These are phyloP conservation scores for Temnothorax longispinosus DNA, from an alignment of 1,140 invertebrate species.

Conservation along the genomic window DNA sequence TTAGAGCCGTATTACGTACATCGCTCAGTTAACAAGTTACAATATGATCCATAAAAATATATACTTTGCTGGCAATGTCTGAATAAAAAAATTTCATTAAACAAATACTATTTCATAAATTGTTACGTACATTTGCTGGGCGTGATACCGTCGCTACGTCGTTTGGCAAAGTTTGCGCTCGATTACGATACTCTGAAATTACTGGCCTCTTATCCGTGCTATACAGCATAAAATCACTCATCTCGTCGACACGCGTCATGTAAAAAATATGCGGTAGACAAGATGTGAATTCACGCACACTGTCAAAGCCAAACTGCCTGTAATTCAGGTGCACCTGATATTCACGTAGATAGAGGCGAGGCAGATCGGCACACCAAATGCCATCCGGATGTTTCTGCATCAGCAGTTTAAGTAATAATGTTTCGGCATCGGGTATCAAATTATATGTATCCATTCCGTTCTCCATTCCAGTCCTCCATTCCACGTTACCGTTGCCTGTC, in stretches of 20 bases:
- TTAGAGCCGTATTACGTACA: not conserved
- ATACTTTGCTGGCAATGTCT: not conserved
- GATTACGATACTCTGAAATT: not conserved
- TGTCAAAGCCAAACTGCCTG: conserved; percentile 77
- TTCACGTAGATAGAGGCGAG: conserved; percentile 74
- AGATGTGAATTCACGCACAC: conserved; percentile 76
- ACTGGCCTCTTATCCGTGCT: conserved; percentile 64
- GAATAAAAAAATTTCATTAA: not conserved
- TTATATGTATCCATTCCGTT: too few species aligned
- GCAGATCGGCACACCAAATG: conserved; percentile 81
- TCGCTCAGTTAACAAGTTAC: not conserved
- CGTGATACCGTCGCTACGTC: conserved; percentile 59
- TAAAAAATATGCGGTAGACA: conserved; percentile 79
- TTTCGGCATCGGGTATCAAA: conserved; percentile 23
- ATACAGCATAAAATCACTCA: conserved; percentile 76
- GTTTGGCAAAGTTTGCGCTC: not conserved
- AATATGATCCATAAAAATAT: not conserved
- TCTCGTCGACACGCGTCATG: conserved; percentile 60
- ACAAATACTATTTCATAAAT: not conserved
- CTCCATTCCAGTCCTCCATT: not conserved
- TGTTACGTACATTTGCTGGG: conserved; percentile 68
- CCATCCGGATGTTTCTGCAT: conserved; percentile 78
- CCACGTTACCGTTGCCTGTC: not conserved
- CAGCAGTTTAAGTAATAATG: conserved; percentile 34
- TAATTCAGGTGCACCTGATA: conserved; percentile 79